phyloP scores from a whole-genome alignment of 2,888 invertebrate genomes.

The Orthosia cruda region DNA sequence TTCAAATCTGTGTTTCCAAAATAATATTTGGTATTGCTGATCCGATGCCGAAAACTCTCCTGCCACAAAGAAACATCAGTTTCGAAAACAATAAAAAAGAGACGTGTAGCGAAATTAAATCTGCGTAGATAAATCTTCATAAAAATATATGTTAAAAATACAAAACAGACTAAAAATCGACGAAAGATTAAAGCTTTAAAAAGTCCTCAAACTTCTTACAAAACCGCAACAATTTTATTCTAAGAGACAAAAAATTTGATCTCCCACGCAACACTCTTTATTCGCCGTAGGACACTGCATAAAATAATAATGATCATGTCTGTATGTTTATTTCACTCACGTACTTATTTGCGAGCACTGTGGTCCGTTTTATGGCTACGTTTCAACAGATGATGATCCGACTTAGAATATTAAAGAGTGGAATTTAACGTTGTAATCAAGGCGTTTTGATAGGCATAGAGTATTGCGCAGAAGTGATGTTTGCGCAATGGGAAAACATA shows the following conservation, averaged over 20 bases:
- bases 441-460: slow-evolving; percentile 41
- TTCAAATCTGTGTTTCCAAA: no score
- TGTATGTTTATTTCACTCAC: slow-evolving; percentile 64
- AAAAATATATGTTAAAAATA: background rate
- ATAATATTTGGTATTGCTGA: no score
- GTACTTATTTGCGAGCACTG: slow-evolving; percentile 65
- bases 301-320: slow-evolving; percentile 62
- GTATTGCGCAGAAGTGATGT: slow-evolving; percentile 12
- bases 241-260: slow-evolving; percentile 36
- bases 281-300: slow-evolving; percentile 56
- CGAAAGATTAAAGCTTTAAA: background rate
- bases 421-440: slow-evolving; percentile 67
- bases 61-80: background rate
- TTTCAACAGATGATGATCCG: slow-evolving; percentile 68
- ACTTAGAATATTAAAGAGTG: slow-evolving; percentile 68
- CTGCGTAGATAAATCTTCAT: background rate
- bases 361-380: slow-evolving; percentile 68
- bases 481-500: background rate
- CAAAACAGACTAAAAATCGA: background rate
- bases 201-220: background rate
- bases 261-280: slow-evolving; percentile 53
- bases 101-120: background rate
- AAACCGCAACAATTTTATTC: slow-evolving; percentile 24
- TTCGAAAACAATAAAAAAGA: no score
- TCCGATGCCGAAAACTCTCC: no score